Base-by-base conservation (phyloP, 2,888 invertebrate species). In the Dasysyrphus albostriatus region DNA sequence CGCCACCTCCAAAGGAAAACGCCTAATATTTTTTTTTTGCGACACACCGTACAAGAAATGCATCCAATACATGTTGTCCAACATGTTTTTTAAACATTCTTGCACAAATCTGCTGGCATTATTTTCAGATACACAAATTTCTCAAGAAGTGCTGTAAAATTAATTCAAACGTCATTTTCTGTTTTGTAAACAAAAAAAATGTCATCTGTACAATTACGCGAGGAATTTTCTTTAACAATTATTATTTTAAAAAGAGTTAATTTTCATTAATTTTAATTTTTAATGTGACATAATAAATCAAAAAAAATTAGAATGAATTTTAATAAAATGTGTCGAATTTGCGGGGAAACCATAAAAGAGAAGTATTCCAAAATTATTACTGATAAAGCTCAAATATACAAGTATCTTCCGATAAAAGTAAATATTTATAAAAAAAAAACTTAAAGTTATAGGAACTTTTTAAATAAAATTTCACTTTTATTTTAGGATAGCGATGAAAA, bases 341-440 rank as follows among this genome's bases (percentile, higher is more conserved):
- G 87, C 19, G 87, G 83, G 10, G 75, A 67, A 58, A 6, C 14
- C 12, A n/a, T 74, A 8, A 44, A 42, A 6, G 63, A 34, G 14
- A 34, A 47, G 51, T 34, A 9, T 12, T 54, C 9, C 14, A 63
- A 79, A 59, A 44, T 47, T 12, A 16, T 83, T 32, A 16, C 59
- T 44, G 67, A 75, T 12, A 70, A 67, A 6, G 16, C 67, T 32
- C 58, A 76, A 42, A 79, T 88, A 29, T 75, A 58, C 65, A 88
- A 88, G 32, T 88, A 88, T 67, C 83, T 88, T 24, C 87, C 87
- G 12, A 56, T 88, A 63, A 76, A 79, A 65, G 87, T 88, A 54
- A 65, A 37, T 63, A n/a, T 44, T 63, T 5, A 58, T 24, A 24
- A 24, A 24, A 3, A 24, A 2, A 2, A 2, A 24, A n/a, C n/a